Conservation (phyloP, 2,113 vertebrate species). For the Ciconia boyciana region DNA sequence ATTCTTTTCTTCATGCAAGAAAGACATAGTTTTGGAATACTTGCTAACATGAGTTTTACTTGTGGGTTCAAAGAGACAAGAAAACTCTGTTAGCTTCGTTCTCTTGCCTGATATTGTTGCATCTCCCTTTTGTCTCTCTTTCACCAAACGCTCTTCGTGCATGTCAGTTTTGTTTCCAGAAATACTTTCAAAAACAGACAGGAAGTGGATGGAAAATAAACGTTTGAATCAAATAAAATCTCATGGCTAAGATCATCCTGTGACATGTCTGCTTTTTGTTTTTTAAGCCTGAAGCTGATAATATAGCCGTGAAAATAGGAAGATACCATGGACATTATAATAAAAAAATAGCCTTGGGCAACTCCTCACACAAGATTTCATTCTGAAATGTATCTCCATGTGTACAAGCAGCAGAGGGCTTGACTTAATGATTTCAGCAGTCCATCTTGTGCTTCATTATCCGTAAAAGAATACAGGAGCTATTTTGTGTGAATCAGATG, state of each 20-base stretch:
- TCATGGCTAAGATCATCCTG: neutral
- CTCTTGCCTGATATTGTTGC: neutral
- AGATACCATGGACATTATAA: neutral
- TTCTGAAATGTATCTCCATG: neutral
- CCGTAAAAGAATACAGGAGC: neutral
- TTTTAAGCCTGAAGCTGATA: neutral
- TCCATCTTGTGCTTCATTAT: neutral
- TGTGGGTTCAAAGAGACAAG: neutral
- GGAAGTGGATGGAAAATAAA: constrained; percentile 2
- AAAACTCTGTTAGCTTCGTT: neutral
- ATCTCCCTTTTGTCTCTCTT: neutral
- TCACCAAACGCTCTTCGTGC: neutral
- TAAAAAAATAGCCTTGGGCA: neutral
- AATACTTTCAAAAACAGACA: neutral
- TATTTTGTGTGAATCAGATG: neutral
- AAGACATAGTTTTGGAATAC: neutral
- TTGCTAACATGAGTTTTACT: neutral
- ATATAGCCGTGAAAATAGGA: neutral
- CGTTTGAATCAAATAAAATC: constrained; percentile 18
- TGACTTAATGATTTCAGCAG: neutral
- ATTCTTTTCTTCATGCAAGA: constrained; percentile 38
- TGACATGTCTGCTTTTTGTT: constrained; percentile 2
- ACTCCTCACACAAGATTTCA: neutral
- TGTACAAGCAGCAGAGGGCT: neutral
- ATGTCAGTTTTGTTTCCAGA: constrained; percentile 2